Evolutionary conservation across 2,797 vertebrate species (phyloP).

Genomic region (Heterohyrax brucei): DNA sequence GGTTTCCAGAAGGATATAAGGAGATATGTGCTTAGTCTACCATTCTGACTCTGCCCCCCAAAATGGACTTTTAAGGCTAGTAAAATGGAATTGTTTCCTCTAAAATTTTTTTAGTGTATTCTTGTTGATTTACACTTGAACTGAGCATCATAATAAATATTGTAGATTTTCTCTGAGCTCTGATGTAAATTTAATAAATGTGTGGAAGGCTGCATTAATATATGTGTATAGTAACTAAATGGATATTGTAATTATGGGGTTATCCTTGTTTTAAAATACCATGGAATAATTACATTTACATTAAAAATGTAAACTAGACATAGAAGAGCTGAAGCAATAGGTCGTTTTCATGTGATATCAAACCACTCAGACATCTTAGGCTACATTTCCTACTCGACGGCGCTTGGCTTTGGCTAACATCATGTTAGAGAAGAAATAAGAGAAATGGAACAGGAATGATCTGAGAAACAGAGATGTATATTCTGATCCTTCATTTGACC

Average conservation of each 20-base stretch:
- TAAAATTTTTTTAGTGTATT: neutral
- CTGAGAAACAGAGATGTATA: neutral
- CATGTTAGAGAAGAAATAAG: neutral
- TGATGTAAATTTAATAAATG: neutral
- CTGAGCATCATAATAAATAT: neutral
- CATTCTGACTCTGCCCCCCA: too few relatives aligned
- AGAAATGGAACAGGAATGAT: neutral
- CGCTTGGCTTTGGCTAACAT: too few relatives aligned
- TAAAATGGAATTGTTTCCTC: neutral
- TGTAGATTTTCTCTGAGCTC: neutral
- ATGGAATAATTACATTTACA: neutral
- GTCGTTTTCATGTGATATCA: neutral
- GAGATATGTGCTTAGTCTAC: too few relatives aligned
- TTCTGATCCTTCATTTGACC: neutral
- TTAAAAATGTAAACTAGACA: neutral
- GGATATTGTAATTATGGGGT: neutral
- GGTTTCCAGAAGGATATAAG: too few relatives aligned
- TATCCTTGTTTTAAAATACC: slow-evolving; percentile 27
- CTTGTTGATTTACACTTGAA: neutral
- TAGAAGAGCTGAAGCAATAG: neutral
- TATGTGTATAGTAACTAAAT: neutral
- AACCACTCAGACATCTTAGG: neutral
- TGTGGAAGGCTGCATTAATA: neutral
- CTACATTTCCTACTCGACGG: neutral
- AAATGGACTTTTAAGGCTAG: neutral